A percentile compares a stretch with the other conserved stretches of the same genome.
These are phyloP conservation scores for Erinaceus europaeus DNA, from an alignment of 2,113 vertebrate genomes.

Conservation along the genomic window DNA sequence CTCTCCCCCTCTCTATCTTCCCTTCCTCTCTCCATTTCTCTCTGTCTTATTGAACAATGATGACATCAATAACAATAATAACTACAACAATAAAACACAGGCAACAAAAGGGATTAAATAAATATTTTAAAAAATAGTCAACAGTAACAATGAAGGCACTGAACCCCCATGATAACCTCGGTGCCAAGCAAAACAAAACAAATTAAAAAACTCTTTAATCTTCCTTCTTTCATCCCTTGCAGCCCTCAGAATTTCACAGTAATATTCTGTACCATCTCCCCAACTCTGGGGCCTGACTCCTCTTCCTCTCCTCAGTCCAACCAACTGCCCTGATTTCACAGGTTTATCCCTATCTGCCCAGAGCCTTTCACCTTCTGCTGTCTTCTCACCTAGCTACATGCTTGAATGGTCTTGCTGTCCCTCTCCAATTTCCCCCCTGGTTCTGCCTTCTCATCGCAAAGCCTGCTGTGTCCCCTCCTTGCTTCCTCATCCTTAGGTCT, in stretches of 20 bases:
- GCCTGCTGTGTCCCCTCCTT: conserved; percentile 49
- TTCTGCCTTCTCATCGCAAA: not conserved
- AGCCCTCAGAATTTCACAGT: not conserved
- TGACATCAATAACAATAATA: too few relatives aligned
- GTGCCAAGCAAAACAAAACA: too few relatives aligned
- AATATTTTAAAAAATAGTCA: too few relatives aligned
- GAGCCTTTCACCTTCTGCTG: not conserved
- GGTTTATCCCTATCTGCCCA: not conserved
- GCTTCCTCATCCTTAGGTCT: conserved; percentile 81
- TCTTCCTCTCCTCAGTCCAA: not conserved
- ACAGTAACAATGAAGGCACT: too few relatives aligned
- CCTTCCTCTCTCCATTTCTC: too few relatives aligned
- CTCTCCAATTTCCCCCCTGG: not conserved
- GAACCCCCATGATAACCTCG: too few relatives aligned
- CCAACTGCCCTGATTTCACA: not conserved
- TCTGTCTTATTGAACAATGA: too few relatives aligned
- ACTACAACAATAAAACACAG: too few relatives aligned
- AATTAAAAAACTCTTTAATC: too few relatives aligned
- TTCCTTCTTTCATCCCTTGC: not conserved
- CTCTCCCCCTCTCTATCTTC: too few relatives aligned
- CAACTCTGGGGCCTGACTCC: not conserved
- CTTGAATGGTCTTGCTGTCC: not conserved
- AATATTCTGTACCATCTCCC: not conserved
- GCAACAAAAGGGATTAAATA: too few relatives aligned
- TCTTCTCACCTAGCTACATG: not conserved